These are phyloP conservation scores for Protophormia terraenovae DNA, from an alignment of 2,888 invertebrate genomes.

Conservation along the genomic window DNA sequence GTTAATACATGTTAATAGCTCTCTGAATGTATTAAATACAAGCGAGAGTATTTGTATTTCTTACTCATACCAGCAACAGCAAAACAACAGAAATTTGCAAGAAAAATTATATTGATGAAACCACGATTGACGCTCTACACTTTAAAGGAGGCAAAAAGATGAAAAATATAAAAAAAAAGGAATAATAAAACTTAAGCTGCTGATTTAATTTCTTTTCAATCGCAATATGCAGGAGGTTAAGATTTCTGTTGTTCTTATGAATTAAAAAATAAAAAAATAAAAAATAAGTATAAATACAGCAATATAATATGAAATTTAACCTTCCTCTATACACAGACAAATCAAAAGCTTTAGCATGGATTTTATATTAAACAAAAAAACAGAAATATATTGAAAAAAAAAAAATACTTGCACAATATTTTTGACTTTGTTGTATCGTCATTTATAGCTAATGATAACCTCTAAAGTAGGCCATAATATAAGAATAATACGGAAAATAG, in stretches of 20 bases:
- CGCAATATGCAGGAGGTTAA: conserved; percentile 62
- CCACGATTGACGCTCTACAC: conserved; percentile 38
- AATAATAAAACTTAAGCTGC: conserved; percentile 53
- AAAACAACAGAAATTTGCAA: neutral
- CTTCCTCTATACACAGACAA: conserved; percentile 44
- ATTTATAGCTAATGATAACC: conserved; percentile 62
- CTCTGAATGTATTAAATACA: conserved; percentile 53
- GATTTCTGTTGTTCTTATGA: conserved; percentile 57
- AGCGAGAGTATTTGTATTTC: conserved; percentile 52
- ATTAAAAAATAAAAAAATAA: neutral
- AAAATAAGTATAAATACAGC: neutral
- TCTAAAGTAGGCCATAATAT: conserved; percentile 61
- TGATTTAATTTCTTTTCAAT: conserved; percentile 65
- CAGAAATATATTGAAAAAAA: too few species aligned
- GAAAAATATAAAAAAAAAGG: conserved; percentile 24
- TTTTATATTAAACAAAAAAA: conserved; percentile 15
- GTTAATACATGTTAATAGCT: conserved; percentile 60
- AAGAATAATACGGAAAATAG: conserved; percentile 47
- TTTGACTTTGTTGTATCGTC: conserved; percentile 21
- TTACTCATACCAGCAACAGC: conserved; percentile 14
- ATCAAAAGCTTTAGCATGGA: conserved; percentile 57
- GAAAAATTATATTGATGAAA: conserved; percentile 36
- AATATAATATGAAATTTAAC: conserved; percentile 52
- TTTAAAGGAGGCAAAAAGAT: too few species aligned
- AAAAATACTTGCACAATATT: conserved; percentile 47